phyloP scores from a whole-genome alignment of 2,888 invertebrate species.

The Eupithecia subumbrata region DNA sequence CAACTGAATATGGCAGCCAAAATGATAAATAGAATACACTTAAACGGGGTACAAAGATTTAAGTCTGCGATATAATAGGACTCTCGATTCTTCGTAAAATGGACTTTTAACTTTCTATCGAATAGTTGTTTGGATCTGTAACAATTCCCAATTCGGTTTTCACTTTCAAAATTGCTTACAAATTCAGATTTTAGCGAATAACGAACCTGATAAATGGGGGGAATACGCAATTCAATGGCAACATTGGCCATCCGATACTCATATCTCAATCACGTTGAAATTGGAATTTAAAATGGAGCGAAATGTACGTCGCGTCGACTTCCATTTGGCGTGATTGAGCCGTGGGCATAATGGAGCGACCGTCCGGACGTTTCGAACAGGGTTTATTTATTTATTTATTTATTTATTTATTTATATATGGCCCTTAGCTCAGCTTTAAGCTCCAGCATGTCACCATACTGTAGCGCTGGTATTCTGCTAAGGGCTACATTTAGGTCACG shows the following conservation, averaged over 20 bases:
- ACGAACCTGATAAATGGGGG: slow-evolving; percentile 20
- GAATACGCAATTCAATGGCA: slow-evolving; percentile 38
- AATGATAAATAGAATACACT: not conserved
- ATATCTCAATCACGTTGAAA: slow-evolving; percentile 56
- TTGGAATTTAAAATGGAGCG: slow-evolving; percentile 70
- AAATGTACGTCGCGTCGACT: slow-evolving; percentile 62
- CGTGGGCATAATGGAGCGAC: slow-evolving; percentile 54
- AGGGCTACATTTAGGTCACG: too few species aligned
- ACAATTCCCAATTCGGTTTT: not conserved
- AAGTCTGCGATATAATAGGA: not conserved
- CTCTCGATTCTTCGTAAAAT: not conserved
- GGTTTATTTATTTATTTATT: too few species aligned
- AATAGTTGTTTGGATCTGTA: not conserved
- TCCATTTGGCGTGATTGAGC: slow-evolving; percentile 75
- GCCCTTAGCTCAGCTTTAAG: too few species aligned
- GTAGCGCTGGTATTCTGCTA: too few species aligned
- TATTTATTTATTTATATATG: too few species aligned
- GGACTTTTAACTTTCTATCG: not conserved
- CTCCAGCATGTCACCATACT: too few species aligned
- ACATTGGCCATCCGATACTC: slow-evolving; percentile 53
- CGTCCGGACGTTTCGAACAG: slow-evolving; percentile 29
- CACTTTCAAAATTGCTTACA: not conserved
- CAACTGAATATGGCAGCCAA: not conserved
- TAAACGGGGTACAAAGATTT: not conserved
- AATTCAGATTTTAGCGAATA: slow-evolving; percentile 1